Evolutionary conservation across 2,113 vertebrate genomes (phyloP).

Genomic region (Takifugu bimaculatus): DNA sequence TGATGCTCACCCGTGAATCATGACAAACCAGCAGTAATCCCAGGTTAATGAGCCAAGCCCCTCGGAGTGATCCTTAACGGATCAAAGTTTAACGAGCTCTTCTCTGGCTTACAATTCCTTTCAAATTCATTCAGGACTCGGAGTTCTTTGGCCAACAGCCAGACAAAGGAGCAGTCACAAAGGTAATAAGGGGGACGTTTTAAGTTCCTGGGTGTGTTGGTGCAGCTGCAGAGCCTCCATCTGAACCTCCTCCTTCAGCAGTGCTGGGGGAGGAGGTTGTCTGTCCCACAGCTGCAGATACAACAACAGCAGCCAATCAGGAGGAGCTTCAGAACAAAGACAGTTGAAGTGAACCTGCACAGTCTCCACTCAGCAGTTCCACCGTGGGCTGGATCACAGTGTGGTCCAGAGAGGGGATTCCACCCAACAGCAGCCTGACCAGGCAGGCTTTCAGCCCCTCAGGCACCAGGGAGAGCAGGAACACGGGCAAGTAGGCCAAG

Average conservation of each 20-base stretch:
- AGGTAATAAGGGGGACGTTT: too few species aligned
- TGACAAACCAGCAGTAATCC: neutral
- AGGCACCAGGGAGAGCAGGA: conserved; percentile 85
- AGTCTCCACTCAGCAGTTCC: conserved; percentile 80
- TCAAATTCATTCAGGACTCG: too few species aligned
- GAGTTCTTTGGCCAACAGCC: too few species aligned
- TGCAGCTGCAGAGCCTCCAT: too few species aligned
- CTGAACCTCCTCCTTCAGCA: too few species aligned
- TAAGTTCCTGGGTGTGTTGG: too few species aligned
- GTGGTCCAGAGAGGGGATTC: conserved; percentile 62
- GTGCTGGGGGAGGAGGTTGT: too few species aligned
- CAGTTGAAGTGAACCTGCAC: conserved; percentile 65
- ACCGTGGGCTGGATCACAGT: conserved; percentile 64
- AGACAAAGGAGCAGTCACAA: too few species aligned
- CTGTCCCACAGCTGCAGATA: neutral
- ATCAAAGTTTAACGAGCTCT: too few species aligned
- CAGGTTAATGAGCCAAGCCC: too few species aligned
- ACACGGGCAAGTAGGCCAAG: conserved; percentile 77
- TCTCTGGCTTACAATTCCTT: too few species aligned
- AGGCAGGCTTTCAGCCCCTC: conserved; percentile 75
- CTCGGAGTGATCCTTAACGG: too few species aligned
- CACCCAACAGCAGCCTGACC: conserved; percentile 62
- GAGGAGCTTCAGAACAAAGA: neutral
- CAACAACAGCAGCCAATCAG: neutral
- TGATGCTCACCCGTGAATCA: neutral